Evolutionary conservation across 2,888 invertebrate species (phyloP), one percentile per base, ranked within the genome.

Genomic region (Xiphydria camelus): DNA sequence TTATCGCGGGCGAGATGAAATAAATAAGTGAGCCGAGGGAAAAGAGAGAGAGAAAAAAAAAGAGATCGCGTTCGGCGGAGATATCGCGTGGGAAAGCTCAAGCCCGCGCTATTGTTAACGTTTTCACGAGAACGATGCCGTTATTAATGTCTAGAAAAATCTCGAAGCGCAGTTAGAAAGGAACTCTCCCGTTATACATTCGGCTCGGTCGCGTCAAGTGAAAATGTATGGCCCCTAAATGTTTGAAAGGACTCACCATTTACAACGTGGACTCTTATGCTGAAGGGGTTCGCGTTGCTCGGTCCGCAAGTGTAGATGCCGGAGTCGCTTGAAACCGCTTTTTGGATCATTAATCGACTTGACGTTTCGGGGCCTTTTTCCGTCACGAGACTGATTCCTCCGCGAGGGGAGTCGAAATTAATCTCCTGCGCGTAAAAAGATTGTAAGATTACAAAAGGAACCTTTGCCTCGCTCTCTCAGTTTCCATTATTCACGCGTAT

Each of bases 191-290:
- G n/a, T n/a, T n/a, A n/a, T n/a, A n/a, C n/a, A n/a, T n/a, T n/a
- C n/a, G n/a, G n/a, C n/a, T n/a, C n/a, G n/a, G n/a, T n/a, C n/a
- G n/a, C n/a, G n/a, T n/a, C n/a, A n/a, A n/a, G n/a, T n/a, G n/a
- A n/a, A n/a, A n/a, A n/a, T n/a, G n/a, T n/a, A n/a, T n/a, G n/a
- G n/a, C n/a, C n/a, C n/a, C n/a, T n/a, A n/a, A n/a, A n/a, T n/a
- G n/a, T 6, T n/a, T n/a, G 18, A 14, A 29, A 21, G 10, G 26
- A 63, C 80, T 81, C 73, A 91, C 91, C 91, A 70, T 90, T 90
- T 45, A 91, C 82, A 40, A 91, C 91, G 73, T 91, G 91, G 44
- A 92, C 91, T 53, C 87, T 85, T 37, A 91, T 89, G 33, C 87
- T 88, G 33, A 88, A 89, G 1, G 91, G 88, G 66, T 89, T 87